A percentile compares a stretch with the other conserved stretches of the same genome.
Conservation (phyloP, 2,113 vertebrate species). For the Nipponia nippon region DNA sequence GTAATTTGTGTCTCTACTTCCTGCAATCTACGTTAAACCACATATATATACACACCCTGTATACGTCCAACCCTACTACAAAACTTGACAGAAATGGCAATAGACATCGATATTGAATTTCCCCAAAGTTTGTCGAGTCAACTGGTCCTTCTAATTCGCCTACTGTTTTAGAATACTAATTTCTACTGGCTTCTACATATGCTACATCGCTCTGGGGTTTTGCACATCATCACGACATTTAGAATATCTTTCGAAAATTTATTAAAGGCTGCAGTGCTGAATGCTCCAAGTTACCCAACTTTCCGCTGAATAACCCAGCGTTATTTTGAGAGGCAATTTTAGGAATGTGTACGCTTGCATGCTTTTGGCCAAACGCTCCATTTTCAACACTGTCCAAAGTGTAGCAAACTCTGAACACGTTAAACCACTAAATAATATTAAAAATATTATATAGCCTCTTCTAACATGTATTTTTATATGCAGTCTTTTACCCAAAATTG, state of each 20-base stretch:
- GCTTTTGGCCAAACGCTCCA: neutral
- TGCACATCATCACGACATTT: neutral
- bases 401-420: neutral
- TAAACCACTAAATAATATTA: neutral
- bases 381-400: neutral
- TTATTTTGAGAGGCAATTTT: neutral
- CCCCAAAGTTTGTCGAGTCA: neutral
- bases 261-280: neutral
- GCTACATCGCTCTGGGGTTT: neutral
- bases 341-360: rapidly evolving
- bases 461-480: neutral
- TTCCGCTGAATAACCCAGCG: neutral
- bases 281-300: neutral
- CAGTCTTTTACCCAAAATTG: neutral
- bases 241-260: neutral
- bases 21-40: neutral
- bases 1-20: neutral
- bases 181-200: neutral
- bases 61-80: neutral
- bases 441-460: neutral
- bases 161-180: neutral
- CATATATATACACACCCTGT: neutral
- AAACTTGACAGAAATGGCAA: neutral
- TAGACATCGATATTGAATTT: neutral
- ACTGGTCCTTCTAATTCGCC: neutral